phyloP scores from a whole-genome alignment of 2,113 vertebrate genomes.

The Chascanopsetta lugubris region DNA sequence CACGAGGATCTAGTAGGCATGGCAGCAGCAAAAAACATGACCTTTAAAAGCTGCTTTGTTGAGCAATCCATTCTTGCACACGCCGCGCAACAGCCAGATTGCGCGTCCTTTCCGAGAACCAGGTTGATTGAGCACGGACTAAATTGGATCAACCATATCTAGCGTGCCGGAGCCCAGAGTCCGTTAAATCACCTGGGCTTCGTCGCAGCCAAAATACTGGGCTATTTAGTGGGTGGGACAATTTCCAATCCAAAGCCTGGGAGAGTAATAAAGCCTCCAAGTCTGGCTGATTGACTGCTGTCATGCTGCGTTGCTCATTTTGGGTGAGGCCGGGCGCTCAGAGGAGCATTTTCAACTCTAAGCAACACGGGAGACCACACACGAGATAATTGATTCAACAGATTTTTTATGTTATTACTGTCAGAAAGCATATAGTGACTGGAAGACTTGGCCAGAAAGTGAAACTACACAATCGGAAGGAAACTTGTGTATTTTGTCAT shows the following conservation, averaged over 20 bases:
- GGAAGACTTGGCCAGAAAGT: no score
- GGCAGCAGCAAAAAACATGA: constrained; percentile 69
- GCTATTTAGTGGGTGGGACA: constrained; percentile 45
- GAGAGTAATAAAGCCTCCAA: constrained; percentile 34
- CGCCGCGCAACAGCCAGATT: constrained; percentile 62
- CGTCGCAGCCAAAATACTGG: constrained; percentile 55
- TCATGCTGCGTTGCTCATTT: constrained; percentile 26
- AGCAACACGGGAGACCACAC: no score
- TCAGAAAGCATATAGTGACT: no score
- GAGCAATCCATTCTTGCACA: constrained; percentile 73
- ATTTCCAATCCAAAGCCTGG: constrained; percentile 49
- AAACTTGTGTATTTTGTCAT: no score
- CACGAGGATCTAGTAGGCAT: constrained; percentile 53
- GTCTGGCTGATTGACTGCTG: constrained; percentile 51
- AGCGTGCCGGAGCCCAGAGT: constrained; percentile 47
- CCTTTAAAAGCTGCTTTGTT: constrained; percentile 82
- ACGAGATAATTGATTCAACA: no score
- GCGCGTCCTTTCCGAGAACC: constrained; percentile 71
- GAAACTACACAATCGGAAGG: no score
- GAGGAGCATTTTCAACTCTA: no score
- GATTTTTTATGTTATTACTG: no score
- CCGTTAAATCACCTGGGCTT: constrained; percentile 59
- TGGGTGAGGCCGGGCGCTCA: no score
- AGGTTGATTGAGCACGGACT: constrained; percentile 77
- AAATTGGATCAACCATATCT: constrained; percentile 78